These are phyloP conservation scores for Bujurquina vittata DNA, from an alignment of 2,113 vertebrate species.

Conservation along the genomic window DNA sequence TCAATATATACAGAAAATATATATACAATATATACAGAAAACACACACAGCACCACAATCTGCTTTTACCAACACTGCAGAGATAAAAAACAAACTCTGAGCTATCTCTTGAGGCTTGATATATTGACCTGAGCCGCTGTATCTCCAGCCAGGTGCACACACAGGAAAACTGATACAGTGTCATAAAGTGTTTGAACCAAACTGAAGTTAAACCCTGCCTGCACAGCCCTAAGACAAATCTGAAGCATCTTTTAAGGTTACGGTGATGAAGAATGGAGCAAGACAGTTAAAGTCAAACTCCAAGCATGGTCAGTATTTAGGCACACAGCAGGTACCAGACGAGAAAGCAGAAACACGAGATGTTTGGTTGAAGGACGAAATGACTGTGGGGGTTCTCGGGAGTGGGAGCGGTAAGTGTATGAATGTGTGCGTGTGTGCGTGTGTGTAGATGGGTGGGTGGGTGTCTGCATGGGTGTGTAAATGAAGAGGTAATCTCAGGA, in stretches of 20 bases:
- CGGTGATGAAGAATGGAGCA: slow-evolving; percentile 9
- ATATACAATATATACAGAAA: too few species aligned
- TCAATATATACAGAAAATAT: too few species aligned
- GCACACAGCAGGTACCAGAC: slow-evolving; percentile 22
- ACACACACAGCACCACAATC: slow-evolving; percentile 41
- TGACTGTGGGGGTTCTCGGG: slow-evolving; percentile 34
- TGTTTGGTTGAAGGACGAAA: slow-evolving; percentile 61
- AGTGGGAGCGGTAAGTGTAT: neutral
- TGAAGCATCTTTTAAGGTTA: slow-evolving; percentile 6
- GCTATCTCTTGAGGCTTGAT: slow-evolving; percentile 66
- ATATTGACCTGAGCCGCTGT: slow-evolving; percentile 64
- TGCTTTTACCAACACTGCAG: slow-evolving; percentile 58
- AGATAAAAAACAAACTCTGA: slow-evolving; percentile 68
- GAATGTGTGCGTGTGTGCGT: slow-evolving; percentile 17
- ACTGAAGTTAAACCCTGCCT: slow-evolving; percentile 27
- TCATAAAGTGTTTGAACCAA: slow-evolving; percentile 48
- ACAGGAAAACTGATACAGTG: slow-evolving; percentile 38
- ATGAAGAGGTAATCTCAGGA: slow-evolving; percentile 72
- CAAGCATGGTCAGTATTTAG: slow-evolving; percentile 33
- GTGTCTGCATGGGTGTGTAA: slow-evolving; percentile 55
- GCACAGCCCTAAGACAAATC: slow-evolving; percentile 33
- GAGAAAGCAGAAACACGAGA: slow-evolving; percentile 42
- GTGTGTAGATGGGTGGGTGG: slow-evolving; percentile 29
- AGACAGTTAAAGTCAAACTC: slow-evolving; percentile 22
- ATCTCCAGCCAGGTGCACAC: slow-evolving; percentile 57